A percentile compares a stretch with the other conserved stretches of the same genome.
Conservation (phyloP, 1,140 invertebrate genomes). For the Drosophila elegans region DNA sequence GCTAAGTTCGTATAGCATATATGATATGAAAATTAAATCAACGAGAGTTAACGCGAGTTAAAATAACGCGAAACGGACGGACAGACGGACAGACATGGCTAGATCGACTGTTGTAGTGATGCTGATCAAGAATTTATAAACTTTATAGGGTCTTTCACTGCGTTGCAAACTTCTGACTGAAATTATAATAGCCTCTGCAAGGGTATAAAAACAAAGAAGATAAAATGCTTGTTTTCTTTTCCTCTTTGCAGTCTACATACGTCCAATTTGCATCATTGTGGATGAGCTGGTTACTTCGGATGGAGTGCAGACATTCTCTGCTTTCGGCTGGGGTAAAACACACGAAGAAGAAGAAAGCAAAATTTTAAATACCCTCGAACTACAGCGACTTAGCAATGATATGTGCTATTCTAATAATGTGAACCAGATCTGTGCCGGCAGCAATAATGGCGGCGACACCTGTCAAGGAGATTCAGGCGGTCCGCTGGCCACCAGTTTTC, state of each 20-base stretch:
- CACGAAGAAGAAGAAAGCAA: background rate
- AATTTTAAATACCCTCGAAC: background rate
- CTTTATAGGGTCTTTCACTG: no score
- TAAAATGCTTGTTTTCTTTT: no score
- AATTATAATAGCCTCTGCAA: no score
- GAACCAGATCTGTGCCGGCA: background rate
- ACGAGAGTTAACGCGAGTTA: no score
- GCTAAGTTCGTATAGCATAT: no score
- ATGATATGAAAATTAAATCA: no score
- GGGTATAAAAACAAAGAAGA: no score
- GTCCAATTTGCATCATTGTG: background rate
- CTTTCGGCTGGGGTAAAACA: background rate
- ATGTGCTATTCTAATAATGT: fast-evolving
- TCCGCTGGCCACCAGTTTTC: background rate
- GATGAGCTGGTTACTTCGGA: background rate
- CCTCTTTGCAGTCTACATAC: background rate
- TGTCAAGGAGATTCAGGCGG: background rate
- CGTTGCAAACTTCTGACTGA: no score
- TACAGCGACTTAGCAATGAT: background rate
- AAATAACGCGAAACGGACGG: no score
- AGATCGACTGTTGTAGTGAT: no score
- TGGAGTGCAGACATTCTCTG: background rate
- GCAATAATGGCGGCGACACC: background rate
- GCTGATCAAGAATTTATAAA: no score
- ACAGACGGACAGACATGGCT: no score